Conservation (phyloP, 92 coral and sea anemone genomes). For the Plumapathes pennacea region DNA sequence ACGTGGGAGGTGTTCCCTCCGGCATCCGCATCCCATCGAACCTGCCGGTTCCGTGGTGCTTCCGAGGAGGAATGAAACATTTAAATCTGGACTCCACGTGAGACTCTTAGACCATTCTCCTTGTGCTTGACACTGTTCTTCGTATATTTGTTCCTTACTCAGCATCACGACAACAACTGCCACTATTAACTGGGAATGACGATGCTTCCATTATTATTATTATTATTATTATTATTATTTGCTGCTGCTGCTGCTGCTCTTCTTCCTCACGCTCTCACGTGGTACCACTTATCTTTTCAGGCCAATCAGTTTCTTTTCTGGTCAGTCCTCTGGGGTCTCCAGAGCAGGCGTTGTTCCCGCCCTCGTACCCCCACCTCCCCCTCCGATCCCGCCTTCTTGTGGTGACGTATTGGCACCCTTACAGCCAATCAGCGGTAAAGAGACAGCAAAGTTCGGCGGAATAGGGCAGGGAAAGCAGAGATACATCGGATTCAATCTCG, state of each 20-base stretch:
- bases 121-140: too few relatives aligned
- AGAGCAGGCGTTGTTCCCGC: slow-evolving; percentile 71
- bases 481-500: slow-evolving; percentile 27
- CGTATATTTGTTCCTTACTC: too few relatives aligned
- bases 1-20: slow-evolving; percentile 73
- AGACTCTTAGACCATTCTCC: too few relatives aligned
- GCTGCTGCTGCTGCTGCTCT: too few relatives aligned
- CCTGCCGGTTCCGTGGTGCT: slow-evolving; percentile 65
- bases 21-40: slow-evolving; percentile 8
- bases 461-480: neutral
- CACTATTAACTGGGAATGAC: too few relatives aligned
- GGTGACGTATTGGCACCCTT: slow-evolving; percentile 25
- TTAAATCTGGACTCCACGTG: slow-evolving; percentile 34
- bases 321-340: slow-evolving; percentile 58
- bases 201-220: too few relatives aligned
- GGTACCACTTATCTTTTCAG: slow-evolving; percentile 20
- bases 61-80: slow-evolving; percentile 68
- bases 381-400: slow-evolving; percentile 60
- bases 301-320: slow-evolving; percentile 48
- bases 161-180: too few relatives aligned
- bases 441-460: slow-evolving; percentile 8
- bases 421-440: slow-evolving; percentile 16
- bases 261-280: too few relatives aligned
- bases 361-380: slow-evolving; percentile 42
- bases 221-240: neutral